Evolutionary conservation across 2,113 vertebrate genomes (phyloP), one percentile per base, ranked within the genome.

Genomic region (Phaethornis superciliosus): DNA sequence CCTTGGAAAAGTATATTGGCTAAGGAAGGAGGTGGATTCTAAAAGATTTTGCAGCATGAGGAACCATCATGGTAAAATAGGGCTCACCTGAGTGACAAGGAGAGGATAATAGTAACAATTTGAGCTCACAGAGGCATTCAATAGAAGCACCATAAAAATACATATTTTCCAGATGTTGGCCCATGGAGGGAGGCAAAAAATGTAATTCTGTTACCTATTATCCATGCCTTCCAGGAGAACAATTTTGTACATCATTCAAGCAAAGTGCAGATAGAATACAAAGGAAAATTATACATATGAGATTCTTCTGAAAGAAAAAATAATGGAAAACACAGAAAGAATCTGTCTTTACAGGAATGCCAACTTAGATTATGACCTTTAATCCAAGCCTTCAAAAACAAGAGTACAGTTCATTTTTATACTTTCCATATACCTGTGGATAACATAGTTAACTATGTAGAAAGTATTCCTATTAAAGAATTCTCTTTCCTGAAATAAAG

Each of bases 81-180:
- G 6, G 27, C 35, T 95, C 49, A 83, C 54, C 52, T 86, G 6
- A 67, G 37, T 49, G 52, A 70, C 28, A 78, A 32, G 35, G 22
- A 65, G 37, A 85, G 51, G 93, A 69, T 82, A 83, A 85, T 44
- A 71, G 59, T 32, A 90, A 62, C 4, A 72, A 21, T 70, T 65
- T 44, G 42, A 91, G 44, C 12, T 93, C 68, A 67, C 46, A 89
- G 35, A 86, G 70, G 26, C 52, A 72, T 79, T 95, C 51, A 10
- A 7, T 81, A 55, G 75, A 94, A 94, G 18, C 15, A 78, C 26
- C 7, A 2, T 79, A 93, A 84, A 90, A 71, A 79, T 24, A 52
- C 5, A 44, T 7, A 63, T 90, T 93, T 93, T 94, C 84, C 87
- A 94, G 88, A 93, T 94, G 77, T 85, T 92, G 86, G 72, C 86